Evolutionary conservation across 2,888 invertebrate genomes (phyloP).

Genomic region (Calephelis perditalis): DNA sequence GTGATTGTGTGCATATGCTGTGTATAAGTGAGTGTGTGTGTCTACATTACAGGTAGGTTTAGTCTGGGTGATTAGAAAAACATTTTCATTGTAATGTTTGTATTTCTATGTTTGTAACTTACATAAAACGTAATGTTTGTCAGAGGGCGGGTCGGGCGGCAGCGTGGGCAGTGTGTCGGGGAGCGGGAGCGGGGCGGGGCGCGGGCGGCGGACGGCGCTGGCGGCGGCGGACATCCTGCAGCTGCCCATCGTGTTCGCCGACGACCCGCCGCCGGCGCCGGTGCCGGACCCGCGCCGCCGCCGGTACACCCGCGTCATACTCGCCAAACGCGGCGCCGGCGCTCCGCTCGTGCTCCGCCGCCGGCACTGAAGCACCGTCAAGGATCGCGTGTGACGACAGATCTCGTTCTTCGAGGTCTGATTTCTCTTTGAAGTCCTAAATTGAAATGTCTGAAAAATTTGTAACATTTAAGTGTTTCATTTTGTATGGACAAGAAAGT

Average conservation of each 20-base stretch:
- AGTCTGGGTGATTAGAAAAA: too few species aligned
- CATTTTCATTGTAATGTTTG: too few species aligned
- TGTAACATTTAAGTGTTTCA: too few species aligned
- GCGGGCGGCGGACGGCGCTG: constrained; percentile 36
- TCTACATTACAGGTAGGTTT: too few species aligned
- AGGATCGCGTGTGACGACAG: too few species aligned
- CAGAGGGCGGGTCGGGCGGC: constrained; percentile 37
- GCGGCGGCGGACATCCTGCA: constrained; percentile 73
- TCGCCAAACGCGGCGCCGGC: constrained; percentile 13
- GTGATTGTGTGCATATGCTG: too few species aligned
- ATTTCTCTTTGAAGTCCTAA: too few species aligned
- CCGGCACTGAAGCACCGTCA: neutral
- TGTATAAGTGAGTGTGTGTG: too few species aligned
- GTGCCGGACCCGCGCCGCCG: constrained; percentile 25
- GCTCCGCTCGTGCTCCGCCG: neutral
- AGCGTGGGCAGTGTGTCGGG: constrained; percentile 24
- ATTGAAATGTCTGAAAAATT: too few species aligned
- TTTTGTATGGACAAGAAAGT: too few species aligned
- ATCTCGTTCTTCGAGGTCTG: too few species aligned
- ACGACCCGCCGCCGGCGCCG: constrained; percentile 53
- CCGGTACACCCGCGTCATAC: constrained; percentile 18
- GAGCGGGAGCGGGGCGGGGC: constrained; percentile 46
- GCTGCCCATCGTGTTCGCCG: constrained; percentile 80
- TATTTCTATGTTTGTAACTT: too few species aligned
- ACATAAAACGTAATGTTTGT: neutral